These are phyloP conservation scores for Trachelipus rathkii DNA, from an alignment of 1,140 invertebrate species.

Conservation along the genomic window DNA sequence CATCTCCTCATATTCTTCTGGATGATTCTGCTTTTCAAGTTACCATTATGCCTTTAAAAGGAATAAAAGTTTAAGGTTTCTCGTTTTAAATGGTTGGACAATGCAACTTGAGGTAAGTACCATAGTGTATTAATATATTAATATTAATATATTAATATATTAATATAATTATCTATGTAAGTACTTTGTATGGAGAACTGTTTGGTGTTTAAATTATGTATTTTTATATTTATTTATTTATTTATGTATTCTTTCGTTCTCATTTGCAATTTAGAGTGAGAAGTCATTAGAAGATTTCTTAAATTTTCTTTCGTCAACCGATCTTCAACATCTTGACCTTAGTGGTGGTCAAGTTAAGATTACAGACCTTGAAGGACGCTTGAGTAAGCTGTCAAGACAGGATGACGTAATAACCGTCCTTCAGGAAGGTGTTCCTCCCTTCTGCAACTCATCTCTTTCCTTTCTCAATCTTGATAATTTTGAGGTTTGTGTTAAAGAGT, in stretches of 20 bases:
- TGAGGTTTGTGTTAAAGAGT: conserved; percentile 50
- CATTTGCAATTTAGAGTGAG: conserved; percentile 34
- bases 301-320: conserved; percentile 37
- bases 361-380: conserved; percentile 38
- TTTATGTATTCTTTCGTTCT: not conserved
- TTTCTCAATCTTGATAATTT: conserved; percentile 56
- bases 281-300: conserved; percentile 39
- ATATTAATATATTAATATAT: too few relatives aligned
- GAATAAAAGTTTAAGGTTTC: conserved; percentile 54
- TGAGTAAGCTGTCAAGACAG: conserved; percentile 38
- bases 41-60: conserved; percentile 55
- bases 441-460: conserved; percentile 48
- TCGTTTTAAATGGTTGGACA: conserved; percentile 59
- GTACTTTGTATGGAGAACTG: too few relatives aligned
- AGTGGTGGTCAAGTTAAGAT: conserved; percentile 33
- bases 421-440: conserved; percentile 39
- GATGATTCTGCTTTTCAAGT: conserved; percentile 57
- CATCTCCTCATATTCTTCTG: conserved; percentile 55
- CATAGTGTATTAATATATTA: too few relatives aligned
- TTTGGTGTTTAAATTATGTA: too few relatives aligned
- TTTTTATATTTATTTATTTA: too few relatives aligned
- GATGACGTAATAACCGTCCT: conserved; percentile 44
- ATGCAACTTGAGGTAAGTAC: conserved; percentile 56
- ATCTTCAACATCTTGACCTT: conserved; percentile 43
- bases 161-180: too few relatives aligned